phyloP scores from a whole-genome alignment of 1,140 invertebrate genomes.

The Sitophilus oryzae region DNA sequence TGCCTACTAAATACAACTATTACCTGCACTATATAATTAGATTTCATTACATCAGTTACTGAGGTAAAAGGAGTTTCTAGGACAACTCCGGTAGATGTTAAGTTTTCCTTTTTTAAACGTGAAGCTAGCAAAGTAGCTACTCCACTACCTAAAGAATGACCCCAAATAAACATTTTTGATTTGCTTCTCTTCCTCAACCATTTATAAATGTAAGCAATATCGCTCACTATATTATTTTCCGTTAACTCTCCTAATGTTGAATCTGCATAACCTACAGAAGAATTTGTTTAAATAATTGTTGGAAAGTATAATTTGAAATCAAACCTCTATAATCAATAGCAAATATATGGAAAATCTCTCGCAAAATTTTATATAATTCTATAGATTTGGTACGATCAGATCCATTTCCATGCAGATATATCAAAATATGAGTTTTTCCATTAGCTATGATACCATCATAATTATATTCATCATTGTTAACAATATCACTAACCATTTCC shows the following conservation, averaged over 20 bases:
- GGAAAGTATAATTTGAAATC: not conserved
- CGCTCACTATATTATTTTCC: constrained; percentile 76
- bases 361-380: constrained; percentile 77
- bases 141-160: constrained; percentile 77
- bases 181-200: constrained; percentile 62
- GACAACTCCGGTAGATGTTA: constrained; percentile 61
- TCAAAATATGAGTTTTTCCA: constrained; percentile 52
- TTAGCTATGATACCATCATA: constrained; percentile 35
- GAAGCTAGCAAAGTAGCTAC: constrained; percentile 58
- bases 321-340: constrained; percentile 87
- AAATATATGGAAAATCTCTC: constrained; percentile 76
- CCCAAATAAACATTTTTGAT: constrained; percentile 74
- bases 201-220: constrained; percentile 70
- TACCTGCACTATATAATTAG: constrained; percentile 70
- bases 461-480: constrained; percentile 33
- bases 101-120: constrained; percentile 52
- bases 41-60: constrained; percentile 71
- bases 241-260: constrained; percentile 63
- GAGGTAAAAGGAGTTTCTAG: constrained; percentile 87
- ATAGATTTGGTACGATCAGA: constrained; percentile 69
- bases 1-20: constrained; percentile 53
- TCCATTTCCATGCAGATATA: constrained; percentile 90
- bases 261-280: constrained; percentile 79
- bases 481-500: constrained; percentile 33
- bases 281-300: not conserved